Base-by-base conservation (phyloP, 2,113 vertebrate species). In the Atlantisia rogersi region DNA sequence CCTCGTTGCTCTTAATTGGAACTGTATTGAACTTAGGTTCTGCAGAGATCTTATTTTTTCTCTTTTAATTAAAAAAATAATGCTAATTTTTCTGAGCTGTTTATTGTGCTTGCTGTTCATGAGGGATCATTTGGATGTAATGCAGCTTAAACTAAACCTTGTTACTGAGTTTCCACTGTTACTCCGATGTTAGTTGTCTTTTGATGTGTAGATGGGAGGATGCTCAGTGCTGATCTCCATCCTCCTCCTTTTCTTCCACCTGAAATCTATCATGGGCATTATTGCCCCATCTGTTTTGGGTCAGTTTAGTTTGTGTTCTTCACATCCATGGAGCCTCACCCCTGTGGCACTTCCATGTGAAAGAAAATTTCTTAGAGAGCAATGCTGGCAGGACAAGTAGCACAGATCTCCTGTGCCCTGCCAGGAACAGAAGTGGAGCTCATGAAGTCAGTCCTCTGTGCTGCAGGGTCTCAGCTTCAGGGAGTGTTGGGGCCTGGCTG, bases 51-150 rank as follows among this genome's bases (percentile, higher is more conserved):
- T 92, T 95, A 1, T 3, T 25, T 92, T 64, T 63, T 67, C 19
- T 71, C 32, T 80, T 89, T 74, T 58, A 79, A 88, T 90, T 88
- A 42, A 92, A 87, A 46, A 84, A 75, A 46, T 52, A 70, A n/a
- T 25, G 8, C 28, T 76, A 2, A 48, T 60, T 60, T 60, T 78
- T 87, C 58, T 85, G 50, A 79, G 39, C 37, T 71, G 18, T 15
- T 26, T 82, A 35, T 64, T 80, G 22, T 85, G 25, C 11, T 59
- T 82, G 67, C 46, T 77, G 31, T 86, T 90, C 35, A 25, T 94
- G 31, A 59, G 37, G 37, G 40, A n/a, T 90, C 1, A 1, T 76
- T 86, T 50, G 10, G 56, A 32, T 70, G 9, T 78, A 75, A 59
- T 59, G 11, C 22, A 63, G 10, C 15, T 95, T 80, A 81, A 82